Evolutionary conservation across 2,888 invertebrate species (phyloP).

Genomic region (Pristionchus japonicus): DNA sequence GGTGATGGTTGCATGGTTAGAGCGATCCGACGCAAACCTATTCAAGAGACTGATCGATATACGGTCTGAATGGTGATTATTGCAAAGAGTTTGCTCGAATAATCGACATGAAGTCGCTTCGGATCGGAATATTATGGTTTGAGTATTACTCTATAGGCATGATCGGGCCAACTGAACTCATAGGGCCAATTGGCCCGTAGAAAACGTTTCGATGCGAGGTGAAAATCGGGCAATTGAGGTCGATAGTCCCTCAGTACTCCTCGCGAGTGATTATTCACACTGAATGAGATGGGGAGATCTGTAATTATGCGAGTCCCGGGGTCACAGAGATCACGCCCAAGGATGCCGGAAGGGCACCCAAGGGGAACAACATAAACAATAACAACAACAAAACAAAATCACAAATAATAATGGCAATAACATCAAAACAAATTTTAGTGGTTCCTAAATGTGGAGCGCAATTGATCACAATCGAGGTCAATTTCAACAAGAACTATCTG

Average conservation of each 20-base stretch:
- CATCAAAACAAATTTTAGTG: constrained; percentile 58
- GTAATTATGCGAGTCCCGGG: not conserved
- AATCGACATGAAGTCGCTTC: too few species aligned
- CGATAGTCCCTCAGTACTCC: not conserved
- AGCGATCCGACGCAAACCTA: not conserved
- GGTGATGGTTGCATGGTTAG: not conserved
- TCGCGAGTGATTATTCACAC: too few species aligned
- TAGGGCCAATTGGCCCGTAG: too few species aligned
- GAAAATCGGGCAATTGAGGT: not conserved
- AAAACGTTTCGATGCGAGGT: too few species aligned
- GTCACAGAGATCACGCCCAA: not conserved
- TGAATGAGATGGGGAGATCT: not conserved
- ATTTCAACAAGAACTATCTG: constrained; percentile 63
- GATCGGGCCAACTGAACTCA: too few species aligned
- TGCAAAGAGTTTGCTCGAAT: not conserved
- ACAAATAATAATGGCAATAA: not conserved
- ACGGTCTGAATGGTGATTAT: not conserved
- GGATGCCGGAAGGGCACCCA: not conserved
- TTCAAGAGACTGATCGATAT: too few species aligned
- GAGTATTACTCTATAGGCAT: too few species aligned
- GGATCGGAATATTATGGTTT: too few species aligned
- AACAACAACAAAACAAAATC: not conserved
- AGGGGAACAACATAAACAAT: not conserved
- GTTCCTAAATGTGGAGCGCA: constrained; percentile 68
- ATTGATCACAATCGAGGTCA: constrained; percentile 69